These are phyloP conservation scores for Peromyscus eremicus DNA, from an alignment of 2,797 vertebrate species.

Conservation along the genomic window DNA sequence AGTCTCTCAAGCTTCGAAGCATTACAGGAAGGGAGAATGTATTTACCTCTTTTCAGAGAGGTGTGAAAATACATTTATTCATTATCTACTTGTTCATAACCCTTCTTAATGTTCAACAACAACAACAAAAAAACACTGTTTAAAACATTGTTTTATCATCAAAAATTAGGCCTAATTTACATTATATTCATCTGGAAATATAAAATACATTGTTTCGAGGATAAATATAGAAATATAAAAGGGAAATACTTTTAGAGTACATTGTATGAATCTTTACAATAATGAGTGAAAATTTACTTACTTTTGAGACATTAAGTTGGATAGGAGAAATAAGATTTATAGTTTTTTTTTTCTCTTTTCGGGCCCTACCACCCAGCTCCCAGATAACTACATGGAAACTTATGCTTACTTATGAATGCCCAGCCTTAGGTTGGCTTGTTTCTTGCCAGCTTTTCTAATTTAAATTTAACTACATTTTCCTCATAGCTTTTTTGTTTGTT, in stretches of 20 bases:
- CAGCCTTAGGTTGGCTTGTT: background rate
- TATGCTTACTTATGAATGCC: background rate
- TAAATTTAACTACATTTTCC: background rate
- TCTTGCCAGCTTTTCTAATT: background rate
- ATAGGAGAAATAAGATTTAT: background rate
- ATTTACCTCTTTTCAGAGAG: conserved; percentile 44
- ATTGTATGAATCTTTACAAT: conserved; percentile 29
- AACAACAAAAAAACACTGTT: conserved; percentile 4
- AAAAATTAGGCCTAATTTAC: conserved; percentile 40
- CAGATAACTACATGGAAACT: background rate
- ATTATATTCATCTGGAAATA: background rate
- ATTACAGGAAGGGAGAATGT: background rate
- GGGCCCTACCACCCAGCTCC: background rate
- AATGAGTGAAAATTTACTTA: background rate
- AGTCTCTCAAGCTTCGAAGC: background rate
- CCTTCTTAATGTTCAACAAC: background rate
- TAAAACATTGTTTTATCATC: conserved; percentile 1
- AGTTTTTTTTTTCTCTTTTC: background rate
- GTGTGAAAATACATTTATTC: conserved; percentile 27
- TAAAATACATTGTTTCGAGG: background rate
- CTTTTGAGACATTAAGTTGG: conserved; percentile 17
- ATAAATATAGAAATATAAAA: conserved; percentile 30
- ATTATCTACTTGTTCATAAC: conserved; percentile 8
- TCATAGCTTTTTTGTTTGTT: no score
- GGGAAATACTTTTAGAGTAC: background rate